These are phyloP conservation scores for Caiman crocodilus DNA, from an alignment of 2,797 vertebrate genomes.

Conservation along the genomic window DNA sequence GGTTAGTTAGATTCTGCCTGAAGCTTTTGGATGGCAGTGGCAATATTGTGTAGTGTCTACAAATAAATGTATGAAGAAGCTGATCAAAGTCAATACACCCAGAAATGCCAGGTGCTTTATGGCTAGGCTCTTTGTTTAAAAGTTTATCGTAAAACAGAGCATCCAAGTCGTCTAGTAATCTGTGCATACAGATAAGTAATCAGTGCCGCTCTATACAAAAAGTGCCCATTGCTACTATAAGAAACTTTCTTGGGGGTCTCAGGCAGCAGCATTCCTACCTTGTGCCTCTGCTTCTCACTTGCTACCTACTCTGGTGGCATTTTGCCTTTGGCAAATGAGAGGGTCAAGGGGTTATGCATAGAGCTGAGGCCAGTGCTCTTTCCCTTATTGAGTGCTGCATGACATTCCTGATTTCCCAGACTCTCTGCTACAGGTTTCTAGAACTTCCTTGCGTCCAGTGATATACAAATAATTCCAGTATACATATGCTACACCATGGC, in stretches of 20 bases:
- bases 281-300: not conserved
- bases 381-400: not conserved
- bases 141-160: not conserved
- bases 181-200: not conserved
- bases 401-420: not conserved
- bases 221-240: not conserved
- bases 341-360: not conserved
- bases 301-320: slow-evolving; percentile 35
- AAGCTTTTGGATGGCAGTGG: not conserved
- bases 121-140: not conserved
- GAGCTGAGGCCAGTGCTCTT: not conserved
- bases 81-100: not conserved
- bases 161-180: not conserved
- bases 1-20: not conserved
- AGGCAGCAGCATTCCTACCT: not conserved
- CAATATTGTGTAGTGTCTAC: not conserved
- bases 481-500: no score
- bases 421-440: not conserved
- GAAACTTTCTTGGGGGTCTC: not conserved
- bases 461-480: not conserved
- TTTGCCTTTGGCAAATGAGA: not conserved
- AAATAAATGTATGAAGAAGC: not conserved
- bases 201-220: not conserved
- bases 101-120: not conserved
- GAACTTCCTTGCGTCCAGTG: not conserved